Evolutionary conservation across 2,797 vertebrate genomes (phyloP).

Genomic region (Danio aesculapii): DNA sequence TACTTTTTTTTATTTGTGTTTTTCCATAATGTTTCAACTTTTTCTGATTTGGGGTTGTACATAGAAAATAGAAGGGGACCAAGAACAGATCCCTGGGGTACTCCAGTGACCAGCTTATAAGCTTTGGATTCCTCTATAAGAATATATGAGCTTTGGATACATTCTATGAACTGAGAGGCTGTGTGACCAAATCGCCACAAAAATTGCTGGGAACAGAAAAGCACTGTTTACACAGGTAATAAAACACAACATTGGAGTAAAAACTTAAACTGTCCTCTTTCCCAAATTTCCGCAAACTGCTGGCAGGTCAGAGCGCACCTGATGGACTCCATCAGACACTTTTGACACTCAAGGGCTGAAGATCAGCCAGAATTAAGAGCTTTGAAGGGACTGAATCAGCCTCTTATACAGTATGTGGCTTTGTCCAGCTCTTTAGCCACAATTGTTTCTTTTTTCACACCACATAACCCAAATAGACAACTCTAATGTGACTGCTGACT

Average conservation of each 20-base stretch:
- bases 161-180: background rate
- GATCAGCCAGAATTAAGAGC: constrained; percentile 76
- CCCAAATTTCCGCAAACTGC: background rate
- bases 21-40: no score
- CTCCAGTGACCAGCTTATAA: no score
- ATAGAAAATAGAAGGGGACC: no score
- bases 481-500: constrained; percentile 1
- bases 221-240: background rate
- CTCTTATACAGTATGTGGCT: constrained; percentile 59
- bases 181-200: background rate
- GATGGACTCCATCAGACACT: constrained; percentile 25
- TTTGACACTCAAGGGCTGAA: constrained; percentile 1
- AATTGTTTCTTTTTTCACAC: constrained; percentile 28
- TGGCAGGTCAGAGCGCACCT: constrained; percentile 3
- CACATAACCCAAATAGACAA: constrained; percentile 45
- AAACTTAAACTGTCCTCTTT: background rate
- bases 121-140: no score
- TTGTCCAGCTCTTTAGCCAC: constrained; percentile 40
- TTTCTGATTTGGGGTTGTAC: no score
- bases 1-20: no score
- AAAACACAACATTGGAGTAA: background rate
- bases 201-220: background rate
- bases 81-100: no score
- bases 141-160: no score
- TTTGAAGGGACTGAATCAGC: constrained; percentile 74